Conservation (phyloP, 2,888 invertebrate genomes). For the Tachina grossa region DNA sequence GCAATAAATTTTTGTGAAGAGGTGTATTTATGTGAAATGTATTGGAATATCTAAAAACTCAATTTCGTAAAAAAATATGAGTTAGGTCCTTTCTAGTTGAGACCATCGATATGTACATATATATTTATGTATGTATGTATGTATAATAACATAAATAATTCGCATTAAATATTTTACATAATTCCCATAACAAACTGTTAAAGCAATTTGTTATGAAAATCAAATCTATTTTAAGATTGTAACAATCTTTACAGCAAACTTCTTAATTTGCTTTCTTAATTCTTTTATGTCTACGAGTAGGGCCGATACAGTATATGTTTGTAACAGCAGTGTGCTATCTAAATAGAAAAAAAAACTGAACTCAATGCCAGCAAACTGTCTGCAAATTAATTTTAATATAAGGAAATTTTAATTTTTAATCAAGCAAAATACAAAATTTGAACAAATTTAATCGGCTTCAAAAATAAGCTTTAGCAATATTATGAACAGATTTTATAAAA, state of each 20-base stretch:
- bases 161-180: conserved; percentile 24
- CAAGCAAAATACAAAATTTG: background rate
- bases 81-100: too few relatives aligned
- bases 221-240: background rate
- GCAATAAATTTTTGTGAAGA: too few relatives aligned
- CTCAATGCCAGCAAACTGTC: background rate
- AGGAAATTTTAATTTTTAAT: background rate
- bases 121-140: too few relatives aligned
- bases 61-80: too few relatives aligned
- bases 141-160: conserved; percentile 4
- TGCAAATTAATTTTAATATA: conserved; percentile 3
- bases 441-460: background rate
- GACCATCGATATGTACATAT: too few relatives aligned
- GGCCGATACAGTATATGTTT: too few relatives aligned
- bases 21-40: too few relatives aligned
- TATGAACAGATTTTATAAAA: too few relatives aligned
- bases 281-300: background rate
- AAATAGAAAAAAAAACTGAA: background rate
- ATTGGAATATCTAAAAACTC: too few relatives aligned
- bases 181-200: conserved; percentile 18
- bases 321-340: background rate
- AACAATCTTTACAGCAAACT: conserved; percentile 13
- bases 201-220: background rate
- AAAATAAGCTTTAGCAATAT: too few relatives aligned
- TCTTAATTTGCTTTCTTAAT: conserved; percentile 5